phyloP scores from a whole-genome alignment of 2,888 invertebrate species.

The Phyllotreta striolata region DNA sequence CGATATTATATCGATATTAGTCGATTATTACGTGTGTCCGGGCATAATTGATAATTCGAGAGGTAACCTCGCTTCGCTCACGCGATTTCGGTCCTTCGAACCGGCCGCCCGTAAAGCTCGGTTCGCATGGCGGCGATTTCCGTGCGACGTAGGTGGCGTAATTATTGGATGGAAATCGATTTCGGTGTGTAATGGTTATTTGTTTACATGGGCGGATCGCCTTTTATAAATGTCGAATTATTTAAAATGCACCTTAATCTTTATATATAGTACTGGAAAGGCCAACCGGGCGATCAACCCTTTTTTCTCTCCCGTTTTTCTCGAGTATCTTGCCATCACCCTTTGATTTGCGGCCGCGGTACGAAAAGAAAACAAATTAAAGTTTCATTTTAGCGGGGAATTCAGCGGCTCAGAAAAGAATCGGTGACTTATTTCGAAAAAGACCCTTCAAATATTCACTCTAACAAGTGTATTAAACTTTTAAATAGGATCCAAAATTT shows the following conservation, averaged over 20 bases:
- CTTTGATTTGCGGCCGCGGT: conserved; percentile 15
- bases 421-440: conserved; percentile 16
- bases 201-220: conserved; percentile 36
- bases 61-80: conserved; percentile 24
- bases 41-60: conserved; percentile 44
- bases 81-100: conserved; percentile 30
- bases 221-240: neutral
- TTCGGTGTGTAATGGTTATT: conserved; percentile 43
- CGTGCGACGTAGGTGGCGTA: conserved; percentile 41
- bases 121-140: conserved; percentile 20
- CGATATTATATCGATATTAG: conserved; percentile 47
- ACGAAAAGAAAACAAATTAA: conserved; percentile 21
- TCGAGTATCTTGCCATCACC: neutral
- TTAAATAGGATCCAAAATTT: conserved; percentile 55
- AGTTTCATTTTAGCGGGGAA: conserved; percentile 17
- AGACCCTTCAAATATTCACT: conserved; percentile 29
- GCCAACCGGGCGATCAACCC: too few species aligned
- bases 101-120: conserved; percentile 21
- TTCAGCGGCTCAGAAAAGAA: conserved; percentile 12
- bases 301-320: too few species aligned
- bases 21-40: conserved; percentile 44
- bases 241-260: conserved; percentile 1
- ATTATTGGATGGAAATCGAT: conserved; percentile 43
- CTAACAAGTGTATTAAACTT: conserved; percentile 55
- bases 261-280: too few species aligned